Conservation (phyloP, 2,797 vertebrate genomes). For the Eidolon dupreanum region DNA sequence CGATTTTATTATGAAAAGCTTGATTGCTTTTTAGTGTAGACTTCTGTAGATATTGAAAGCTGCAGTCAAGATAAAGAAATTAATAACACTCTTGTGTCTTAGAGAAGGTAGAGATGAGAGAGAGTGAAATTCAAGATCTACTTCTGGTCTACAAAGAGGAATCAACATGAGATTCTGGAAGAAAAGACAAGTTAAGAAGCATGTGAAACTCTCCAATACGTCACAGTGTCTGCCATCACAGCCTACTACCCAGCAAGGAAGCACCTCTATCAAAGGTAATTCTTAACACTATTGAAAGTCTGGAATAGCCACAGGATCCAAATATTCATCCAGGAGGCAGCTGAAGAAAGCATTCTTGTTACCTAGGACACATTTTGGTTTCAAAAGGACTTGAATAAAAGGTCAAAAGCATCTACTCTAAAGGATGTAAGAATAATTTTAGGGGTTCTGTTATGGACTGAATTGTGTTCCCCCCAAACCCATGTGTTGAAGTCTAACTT, state of each 20-base stretch:
- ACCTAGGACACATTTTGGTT: neutral
- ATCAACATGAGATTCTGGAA: neutral
- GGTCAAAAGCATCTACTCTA: neutral
- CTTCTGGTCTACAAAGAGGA: neutral
- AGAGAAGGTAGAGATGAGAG: neutral
- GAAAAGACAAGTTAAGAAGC: neutral
- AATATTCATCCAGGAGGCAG: neutral
- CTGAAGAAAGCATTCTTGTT: neutral
- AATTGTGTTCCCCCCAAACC: neutral
- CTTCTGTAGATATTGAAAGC: neutral
- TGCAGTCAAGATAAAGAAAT: neutral
- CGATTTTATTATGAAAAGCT: constrained; percentile 17
- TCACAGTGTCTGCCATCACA: neutral
- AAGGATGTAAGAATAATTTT: neutral
- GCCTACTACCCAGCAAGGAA: neutral
- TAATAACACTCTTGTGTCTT: neutral
- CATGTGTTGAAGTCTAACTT: neutral
- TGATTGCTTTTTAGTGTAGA: constrained; percentile 4
- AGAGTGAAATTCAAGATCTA: neutral
- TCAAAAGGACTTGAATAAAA: neutral
- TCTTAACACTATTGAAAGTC: neutral
- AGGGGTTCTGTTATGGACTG: neutral
- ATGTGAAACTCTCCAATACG: neutral
- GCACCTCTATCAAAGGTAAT: neutral
- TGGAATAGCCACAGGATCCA: neutral